Evolutionary conservation across 1,140 invertebrate species (phyloP).

Genomic region (Anagrus nilaparvatae): DNA sequence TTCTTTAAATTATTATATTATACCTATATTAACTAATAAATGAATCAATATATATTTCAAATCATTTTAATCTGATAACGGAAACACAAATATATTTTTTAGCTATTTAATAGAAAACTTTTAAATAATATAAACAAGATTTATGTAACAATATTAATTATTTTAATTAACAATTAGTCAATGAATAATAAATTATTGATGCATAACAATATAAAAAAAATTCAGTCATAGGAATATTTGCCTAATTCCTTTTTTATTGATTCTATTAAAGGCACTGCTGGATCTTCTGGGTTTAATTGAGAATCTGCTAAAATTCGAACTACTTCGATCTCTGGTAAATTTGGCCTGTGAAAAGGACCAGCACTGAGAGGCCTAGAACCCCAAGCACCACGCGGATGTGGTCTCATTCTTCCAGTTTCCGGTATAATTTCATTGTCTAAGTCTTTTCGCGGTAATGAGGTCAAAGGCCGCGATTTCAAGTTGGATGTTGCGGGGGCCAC

Average conservation of each 20-base stretch:
- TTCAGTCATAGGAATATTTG: conserved; percentile 31
- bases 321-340: conserved; percentile 38
- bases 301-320: conserved; percentile 41
- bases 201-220: neutral
- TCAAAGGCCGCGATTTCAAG: conserved; percentile 32
- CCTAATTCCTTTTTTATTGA: conserved; percentile 53
- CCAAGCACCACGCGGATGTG: conserved; percentile 42
- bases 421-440: conserved; percentile 19
- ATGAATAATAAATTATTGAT: neutral
- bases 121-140: neutral
- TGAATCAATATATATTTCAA: neutral
- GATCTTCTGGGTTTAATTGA: conserved; percentile 43
- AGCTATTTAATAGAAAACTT: neutral
- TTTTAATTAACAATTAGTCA: neutral
- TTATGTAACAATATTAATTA: neutral
- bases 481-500: conserved; percentile 19
- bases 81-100: neutral
- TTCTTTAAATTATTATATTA: neutral
- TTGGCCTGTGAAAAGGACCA: conserved; percentile 48
- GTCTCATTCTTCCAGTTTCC: conserved; percentile 23
- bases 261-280: conserved; percentile 52
- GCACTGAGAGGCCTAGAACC: conserved; percentile 47
- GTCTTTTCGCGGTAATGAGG: conserved; percentile 26
- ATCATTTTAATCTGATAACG: neutral
- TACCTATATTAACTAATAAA: neutral